Conservation (phyloP, 2,888 invertebrate species). For the Steromphala cineraria region DNA sequence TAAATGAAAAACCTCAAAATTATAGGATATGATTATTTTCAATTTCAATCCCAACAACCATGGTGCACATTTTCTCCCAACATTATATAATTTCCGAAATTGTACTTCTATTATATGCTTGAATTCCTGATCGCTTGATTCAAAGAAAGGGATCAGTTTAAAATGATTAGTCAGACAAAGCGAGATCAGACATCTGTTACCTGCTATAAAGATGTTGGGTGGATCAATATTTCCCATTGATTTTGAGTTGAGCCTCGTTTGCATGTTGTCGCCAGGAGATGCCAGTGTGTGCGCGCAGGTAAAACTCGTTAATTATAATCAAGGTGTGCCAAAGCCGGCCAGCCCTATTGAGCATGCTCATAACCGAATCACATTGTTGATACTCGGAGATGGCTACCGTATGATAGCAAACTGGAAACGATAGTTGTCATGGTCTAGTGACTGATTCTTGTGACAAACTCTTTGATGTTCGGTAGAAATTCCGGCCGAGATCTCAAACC, state of each 20-base stretch:
- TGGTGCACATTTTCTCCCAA: no score
- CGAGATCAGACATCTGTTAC: not conserved
- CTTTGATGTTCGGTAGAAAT: slow-evolving; percentile 17
- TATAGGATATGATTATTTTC: no score
- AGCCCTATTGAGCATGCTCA: not conserved
- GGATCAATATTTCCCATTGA: not conserved
- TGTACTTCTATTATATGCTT: no score
- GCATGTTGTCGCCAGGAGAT: slow-evolving; percentile 14
- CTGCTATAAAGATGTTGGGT: not conserved
- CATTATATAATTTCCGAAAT: no score
- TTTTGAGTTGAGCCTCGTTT: slow-evolving; percentile 6
- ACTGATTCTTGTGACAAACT: not conserved
- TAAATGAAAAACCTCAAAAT: no score
- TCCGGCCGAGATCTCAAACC: slow-evolving; percentile 22
- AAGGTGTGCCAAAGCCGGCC: not conserved
- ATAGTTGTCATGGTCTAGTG: not conserved
- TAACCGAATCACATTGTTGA: not conserved
- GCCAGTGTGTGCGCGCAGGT: slow-evolving; percentile 13
- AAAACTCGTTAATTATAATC: slow-evolving; percentile 11
- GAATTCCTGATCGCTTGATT: no score
- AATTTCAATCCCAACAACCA: no score
- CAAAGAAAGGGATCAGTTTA: not conserved
- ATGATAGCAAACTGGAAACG: not conserved
- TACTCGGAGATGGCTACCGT: not conserved
- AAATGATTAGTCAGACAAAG: not conserved